Evolutionary conservation across 2,888 invertebrate genomes (phyloP).

Genomic region (Onchidella celtica): DNA sequence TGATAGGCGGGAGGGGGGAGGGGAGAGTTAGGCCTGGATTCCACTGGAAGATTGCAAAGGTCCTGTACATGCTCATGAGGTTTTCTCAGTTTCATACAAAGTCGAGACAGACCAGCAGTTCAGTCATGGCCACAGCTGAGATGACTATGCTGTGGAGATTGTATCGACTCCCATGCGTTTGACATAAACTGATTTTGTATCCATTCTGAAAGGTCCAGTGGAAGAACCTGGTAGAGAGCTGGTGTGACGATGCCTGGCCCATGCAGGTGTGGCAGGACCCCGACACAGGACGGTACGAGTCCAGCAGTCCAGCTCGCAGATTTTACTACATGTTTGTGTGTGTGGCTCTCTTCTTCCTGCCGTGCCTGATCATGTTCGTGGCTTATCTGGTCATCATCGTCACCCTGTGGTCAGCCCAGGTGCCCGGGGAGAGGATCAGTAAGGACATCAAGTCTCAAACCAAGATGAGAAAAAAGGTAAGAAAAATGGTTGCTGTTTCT

Average conservation of each 20-base stretch:
- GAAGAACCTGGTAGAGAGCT: conserved; percentile 88
- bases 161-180: too few relatives aligned
- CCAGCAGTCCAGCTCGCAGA: conserved; percentile 80
- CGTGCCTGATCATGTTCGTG: conserved; percentile 87
- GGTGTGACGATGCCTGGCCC: conserved; percentile 85
- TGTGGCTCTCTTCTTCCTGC: conserved; percentile 89
- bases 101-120: too few relatives aligned
- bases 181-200: too few relatives aligned
- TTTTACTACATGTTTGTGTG: conserved; percentile 90
- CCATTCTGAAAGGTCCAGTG: conserved; percentile 82
- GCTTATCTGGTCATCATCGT: conserved; percentile 87
- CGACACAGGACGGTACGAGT: conserved; percentile 38
- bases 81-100: too few relatives aligned
- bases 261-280: conserved; percentile 52
- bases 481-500: too few relatives aligned
- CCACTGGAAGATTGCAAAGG: too few relatives aligned
- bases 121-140: too few relatives aligned
- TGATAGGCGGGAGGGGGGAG: too few relatives aligned
- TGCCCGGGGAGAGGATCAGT: conserved; percentile 78
- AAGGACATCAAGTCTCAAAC: conserved; percentile 76
- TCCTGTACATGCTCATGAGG: too few relatives aligned
- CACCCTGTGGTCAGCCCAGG: conserved; percentile 82
- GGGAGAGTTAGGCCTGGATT: too few relatives aligned
- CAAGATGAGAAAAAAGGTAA: conserved; percentile 76
- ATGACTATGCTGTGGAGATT: too few relatives aligned